Evolutionary conservation across 2,888 invertebrate species (phyloP).

Genomic region (Tanytarsus gracilentus): DNA sequence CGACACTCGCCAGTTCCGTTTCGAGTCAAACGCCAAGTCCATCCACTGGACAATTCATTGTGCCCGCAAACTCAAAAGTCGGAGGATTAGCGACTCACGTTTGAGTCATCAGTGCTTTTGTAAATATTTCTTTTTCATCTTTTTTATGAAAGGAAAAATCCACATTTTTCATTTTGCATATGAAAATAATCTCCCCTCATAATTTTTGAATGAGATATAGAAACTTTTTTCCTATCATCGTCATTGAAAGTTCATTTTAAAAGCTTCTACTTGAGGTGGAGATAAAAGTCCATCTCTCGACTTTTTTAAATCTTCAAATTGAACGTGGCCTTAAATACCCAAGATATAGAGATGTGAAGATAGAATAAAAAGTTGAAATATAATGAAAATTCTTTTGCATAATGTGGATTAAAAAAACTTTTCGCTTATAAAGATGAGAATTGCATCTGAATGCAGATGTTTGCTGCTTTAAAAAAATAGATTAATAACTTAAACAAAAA

Average conservation of each 20-base stretch:
- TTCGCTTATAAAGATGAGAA: too few species aligned
- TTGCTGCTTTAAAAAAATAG: constrained; percentile 27
- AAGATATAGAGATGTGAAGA: background rate
- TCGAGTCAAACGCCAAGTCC: constrained; percentile 19
- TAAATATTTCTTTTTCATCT: background rate
- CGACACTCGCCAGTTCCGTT: background rate
- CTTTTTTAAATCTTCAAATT: background rate
- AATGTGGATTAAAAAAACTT: too few species aligned
- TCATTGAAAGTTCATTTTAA: too few species aligned
- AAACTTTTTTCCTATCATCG: background rate
- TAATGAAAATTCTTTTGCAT: background rate
- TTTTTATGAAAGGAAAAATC: too few species aligned
- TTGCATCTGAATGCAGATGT: too few species aligned
- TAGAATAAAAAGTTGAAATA: background rate
- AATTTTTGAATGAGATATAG: background rate
- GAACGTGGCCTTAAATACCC: constrained; percentile 22
- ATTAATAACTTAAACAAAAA: too few species aligned
- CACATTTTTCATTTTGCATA: too few species aligned
- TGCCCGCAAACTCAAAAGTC: background rate
- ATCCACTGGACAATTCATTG: constrained; percentile 16
- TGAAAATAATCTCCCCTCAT: background rate
- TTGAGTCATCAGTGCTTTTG: background rate
- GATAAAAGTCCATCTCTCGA: background rate
- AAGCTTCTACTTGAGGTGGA: too few species aligned
- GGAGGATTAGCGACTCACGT: constrained; percentile 23